These are phyloP conservation scores for Caenorhabditis angaria DNA, from an alignment of 2,888 invertebrate genomes.

Conservation along the genomic window DNA sequence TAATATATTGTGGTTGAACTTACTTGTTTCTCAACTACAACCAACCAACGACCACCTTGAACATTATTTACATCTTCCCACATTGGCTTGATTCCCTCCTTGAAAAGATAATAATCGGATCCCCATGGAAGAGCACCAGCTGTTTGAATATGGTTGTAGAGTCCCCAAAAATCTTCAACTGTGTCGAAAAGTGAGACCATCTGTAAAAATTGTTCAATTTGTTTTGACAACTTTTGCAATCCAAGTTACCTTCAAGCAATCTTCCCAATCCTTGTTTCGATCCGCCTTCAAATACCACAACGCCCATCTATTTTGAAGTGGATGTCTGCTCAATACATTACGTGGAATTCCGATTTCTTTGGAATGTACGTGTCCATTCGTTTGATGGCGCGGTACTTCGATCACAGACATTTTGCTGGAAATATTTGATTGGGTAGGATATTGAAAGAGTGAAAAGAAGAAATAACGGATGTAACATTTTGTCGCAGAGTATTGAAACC, in stretches of 20 bases:
- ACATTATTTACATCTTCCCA: slow-evolving; percentile 94
- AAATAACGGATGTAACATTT: too few species aligned
- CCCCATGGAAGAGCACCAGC: slow-evolving; percentile 84
- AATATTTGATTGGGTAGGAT: too few species aligned
- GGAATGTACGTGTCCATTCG: slow-evolving; percentile 22
- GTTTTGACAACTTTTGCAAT: too few species aligned
- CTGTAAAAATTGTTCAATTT: slow-evolving; percentile 35
- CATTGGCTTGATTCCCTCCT: slow-evolving; percentile 86
- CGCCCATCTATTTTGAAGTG: slow-evolving; percentile 80
- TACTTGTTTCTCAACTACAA: slow-evolving; percentile 79
- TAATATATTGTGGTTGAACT: neutral
- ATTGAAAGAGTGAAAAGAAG: too few species aligned
- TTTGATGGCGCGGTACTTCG: neutral
- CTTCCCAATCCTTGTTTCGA: slow-evolving; percentile 85
- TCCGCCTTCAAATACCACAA: slow-evolving; percentile 97
- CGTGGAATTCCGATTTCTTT: slow-evolving; percentile 39
- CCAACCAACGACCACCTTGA: slow-evolving; percentile 90
- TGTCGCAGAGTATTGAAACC: too few species aligned
- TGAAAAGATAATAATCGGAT: slow-evolving; percentile 81
- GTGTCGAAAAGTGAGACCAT: slow-evolving; percentile 92
- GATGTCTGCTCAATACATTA: slow-evolving; percentile 50
- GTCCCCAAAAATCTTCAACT: slow-evolving; percentile 99
- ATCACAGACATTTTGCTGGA: slow-evolving; percentile 25
- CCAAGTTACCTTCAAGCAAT: slow-evolving; percentile 85
- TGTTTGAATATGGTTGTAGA: slow-evolving; percentile 76